Base-by-base conservation (phyloP, 2,113 vertebrate species). In the Steatornis caripensis region DNA sequence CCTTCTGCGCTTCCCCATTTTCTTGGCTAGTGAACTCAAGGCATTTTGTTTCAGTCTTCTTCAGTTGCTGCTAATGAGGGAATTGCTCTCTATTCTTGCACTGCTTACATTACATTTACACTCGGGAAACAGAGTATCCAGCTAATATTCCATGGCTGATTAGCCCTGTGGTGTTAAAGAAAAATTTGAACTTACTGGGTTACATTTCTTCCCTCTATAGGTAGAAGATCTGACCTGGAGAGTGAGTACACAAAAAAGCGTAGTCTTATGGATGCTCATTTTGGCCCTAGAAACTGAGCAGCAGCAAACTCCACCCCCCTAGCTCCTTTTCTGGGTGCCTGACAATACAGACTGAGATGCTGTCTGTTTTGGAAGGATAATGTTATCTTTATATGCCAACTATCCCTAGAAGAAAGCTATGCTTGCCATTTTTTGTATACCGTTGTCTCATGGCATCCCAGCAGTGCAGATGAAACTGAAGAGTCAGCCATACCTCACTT, bases 21-120 rank as follows among this genome's bases (percentile, higher is more conserved):
- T 66, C 55, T 77, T 65, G 85, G 51, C 75, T 48, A 11, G 15
- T 20, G 62, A 88, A 43, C 45, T 87, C 64, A 69, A 81, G 51
- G 49, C 37, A 37, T 55, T 91, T 91, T 87, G 13, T 75, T 87
- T 41, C 37, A 45, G 43, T 24, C 55, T 51, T 61, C 32, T 75
- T 87, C 90, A 72, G 82, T 93, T 51, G 24, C 51, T 49, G 69
- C 43, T 87, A 48, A 49, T 53, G 57, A 84, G 85, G 93, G 92
- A 90, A 92, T 78, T 53, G 37, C 37, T 57, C 64, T 62, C 12
- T 32, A 14, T 85, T 92, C 80, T 95, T 46, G 24, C 74, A 74
- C 37, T 6, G 12, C 57, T 71, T 84, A 46, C 26, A 34, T 3
- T 57, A 69, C 16, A 10, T 64, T 89, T 57, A 17, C 16, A 32